Evolutionary conservation across 2,797 vertebrate species (phyloP).

Genomic region (Phoebastria nigripes): DNA sequence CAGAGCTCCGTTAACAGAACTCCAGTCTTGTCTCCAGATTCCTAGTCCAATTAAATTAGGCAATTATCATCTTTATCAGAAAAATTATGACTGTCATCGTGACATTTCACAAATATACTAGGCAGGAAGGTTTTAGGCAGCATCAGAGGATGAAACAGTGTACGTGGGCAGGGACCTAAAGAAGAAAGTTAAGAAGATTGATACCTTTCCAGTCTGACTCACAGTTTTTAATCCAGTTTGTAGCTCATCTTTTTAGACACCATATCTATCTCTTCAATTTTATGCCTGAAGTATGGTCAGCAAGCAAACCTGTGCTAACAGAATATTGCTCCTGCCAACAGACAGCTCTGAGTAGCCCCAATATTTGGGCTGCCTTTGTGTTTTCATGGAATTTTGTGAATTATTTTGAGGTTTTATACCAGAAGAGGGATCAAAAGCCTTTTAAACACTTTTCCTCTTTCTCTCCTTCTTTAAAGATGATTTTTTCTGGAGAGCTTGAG

Average conservation of each 20-base stretch:
- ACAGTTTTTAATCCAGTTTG: background rate
- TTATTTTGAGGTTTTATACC: background rate
- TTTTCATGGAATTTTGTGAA: background rate
- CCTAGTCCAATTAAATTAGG: background rate
- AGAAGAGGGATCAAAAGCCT: background rate
- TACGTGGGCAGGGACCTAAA: background rate
- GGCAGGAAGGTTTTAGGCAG: background rate
- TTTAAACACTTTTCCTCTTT: background rate
- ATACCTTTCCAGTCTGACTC: background rate
- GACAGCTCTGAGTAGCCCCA: background rate
- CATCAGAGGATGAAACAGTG: background rate
- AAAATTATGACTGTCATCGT: rapidly evolving
- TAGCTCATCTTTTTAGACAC: background rate
- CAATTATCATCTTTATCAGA: background rate
- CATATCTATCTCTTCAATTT: background rate
- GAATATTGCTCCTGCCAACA: background rate
- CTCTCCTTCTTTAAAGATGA: background rate
- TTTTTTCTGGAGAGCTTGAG: background rate
- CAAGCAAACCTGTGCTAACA: background rate
- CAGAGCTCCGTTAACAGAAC: rapidly evolving
- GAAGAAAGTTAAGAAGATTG: background rate
- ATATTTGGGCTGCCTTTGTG: background rate
- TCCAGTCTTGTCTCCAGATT: background rate
- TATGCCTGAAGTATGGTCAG: background rate
- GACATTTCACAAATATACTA: background rate